These are phyloP conservation scores for Apogon talboti DNA, from an alignment of 2,797 vertebrate genomes.

Conservation along the genomic window DNA sequence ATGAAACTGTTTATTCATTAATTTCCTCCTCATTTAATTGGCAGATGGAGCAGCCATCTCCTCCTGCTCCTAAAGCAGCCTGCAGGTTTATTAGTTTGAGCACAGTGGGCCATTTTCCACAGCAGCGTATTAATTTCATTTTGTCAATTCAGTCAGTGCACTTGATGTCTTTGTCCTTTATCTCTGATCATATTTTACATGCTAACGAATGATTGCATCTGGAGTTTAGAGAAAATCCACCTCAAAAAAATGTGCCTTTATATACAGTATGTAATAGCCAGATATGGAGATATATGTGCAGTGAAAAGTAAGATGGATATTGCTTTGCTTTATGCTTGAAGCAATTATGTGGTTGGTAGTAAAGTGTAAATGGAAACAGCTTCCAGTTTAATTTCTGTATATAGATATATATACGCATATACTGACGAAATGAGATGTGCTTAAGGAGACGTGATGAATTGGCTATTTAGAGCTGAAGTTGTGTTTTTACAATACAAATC, in stretches of 20 bases:
- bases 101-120: slow-evolving; percentile 53
- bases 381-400: too few species aligned
- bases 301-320: too few species aligned
- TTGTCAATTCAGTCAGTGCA: slow-evolving; percentile 61
- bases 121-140: slow-evolving; percentile 64
- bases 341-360: too few species aligned
- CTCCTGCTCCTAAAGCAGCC: slow-evolving; percentile 41
- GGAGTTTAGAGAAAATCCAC: slow-evolving; percentile 8
- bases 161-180: slow-evolving; percentile 62
- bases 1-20: slow-evolving; percentile 68
- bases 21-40: slow-evolving; percentile 70
- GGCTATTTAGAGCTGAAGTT: too few species aligned
- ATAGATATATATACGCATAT: too few species aligned
- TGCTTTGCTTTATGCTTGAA: too few species aligned
- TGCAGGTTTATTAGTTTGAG: slow-evolving; percentile 69
- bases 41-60: slow-evolving; percentile 44
- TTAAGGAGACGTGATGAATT: too few species aligned
- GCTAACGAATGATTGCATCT: slow-evolving; percentile 43
- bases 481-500: neutral
- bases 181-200: slow-evolving; percentile 40
- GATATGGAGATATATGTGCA: too few species aligned
- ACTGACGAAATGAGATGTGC: too few species aligned
- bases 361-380: too few species aligned
- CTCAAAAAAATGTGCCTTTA: too few species aligned
- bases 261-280: neutral